Evolutionary conservation across 2,888 invertebrate species (phyloP).

Genomic region (Calameuta filiformis): DNA sequence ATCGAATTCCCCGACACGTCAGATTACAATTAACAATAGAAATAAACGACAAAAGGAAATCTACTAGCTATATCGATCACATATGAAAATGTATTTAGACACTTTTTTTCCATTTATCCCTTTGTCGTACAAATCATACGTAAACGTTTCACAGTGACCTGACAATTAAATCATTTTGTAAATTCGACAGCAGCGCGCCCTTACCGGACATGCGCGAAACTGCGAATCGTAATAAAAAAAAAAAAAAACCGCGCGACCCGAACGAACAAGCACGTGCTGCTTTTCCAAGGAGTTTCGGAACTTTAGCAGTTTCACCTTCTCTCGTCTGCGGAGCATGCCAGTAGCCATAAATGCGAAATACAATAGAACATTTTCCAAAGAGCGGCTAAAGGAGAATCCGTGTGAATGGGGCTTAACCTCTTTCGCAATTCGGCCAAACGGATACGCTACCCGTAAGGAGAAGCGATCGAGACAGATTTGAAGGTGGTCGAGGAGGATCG

Average conservation of each 20-base stretch:
- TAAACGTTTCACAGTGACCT: neutral
- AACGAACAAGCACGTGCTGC: neutral
- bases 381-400: conserved; percentile 1
- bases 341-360: conserved; percentile 7
- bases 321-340: neutral
- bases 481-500: neutral
- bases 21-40: too few species aligned
- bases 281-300: conserved; percentile 7
- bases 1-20: too few species aligned
- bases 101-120: neutral
- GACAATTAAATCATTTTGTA: neutral
- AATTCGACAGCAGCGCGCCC: neutral
- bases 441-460: neutral
- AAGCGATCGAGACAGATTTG: neutral
- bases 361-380: conserved; percentile 13
- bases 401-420: neutral
- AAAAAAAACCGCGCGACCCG: neutral
- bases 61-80: too few species aligned
- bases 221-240: neutral
- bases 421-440: neutral
- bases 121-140: neutral
- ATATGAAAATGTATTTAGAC: neutral
- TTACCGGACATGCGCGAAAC: neutral
- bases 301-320: conserved; percentile 11
- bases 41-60: too few species aligned